Conservation (phyloP, 2,888 invertebrate species). For the Syrista parreyssii region DNA sequence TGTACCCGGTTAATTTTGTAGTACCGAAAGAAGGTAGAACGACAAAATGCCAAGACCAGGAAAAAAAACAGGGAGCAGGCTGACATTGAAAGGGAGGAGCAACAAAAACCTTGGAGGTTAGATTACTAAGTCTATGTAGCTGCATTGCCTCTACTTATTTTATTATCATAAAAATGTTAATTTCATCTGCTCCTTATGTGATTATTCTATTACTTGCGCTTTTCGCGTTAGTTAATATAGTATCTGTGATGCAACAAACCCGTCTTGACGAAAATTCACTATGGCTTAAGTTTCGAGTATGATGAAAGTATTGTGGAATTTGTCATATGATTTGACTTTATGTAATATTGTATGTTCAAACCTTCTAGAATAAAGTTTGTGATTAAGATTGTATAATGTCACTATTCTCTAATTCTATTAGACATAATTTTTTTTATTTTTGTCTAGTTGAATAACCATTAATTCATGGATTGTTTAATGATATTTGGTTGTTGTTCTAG, state of each 20-base stretch:
- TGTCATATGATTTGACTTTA: not conserved
- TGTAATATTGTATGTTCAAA: not conserved
- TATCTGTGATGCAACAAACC: not conserved
- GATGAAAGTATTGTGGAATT: not conserved
- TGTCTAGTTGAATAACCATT: not conserved
- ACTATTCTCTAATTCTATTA: constrained; percentile 36
- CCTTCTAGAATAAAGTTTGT: constrained; percentile 3
- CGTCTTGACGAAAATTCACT: not conserved
- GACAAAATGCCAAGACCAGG: constrained; percentile 55
- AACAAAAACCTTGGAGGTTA: constrained; percentile 61
- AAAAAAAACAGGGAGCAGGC: constrained; percentile 41
- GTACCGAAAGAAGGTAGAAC: constrained; percentile 41
- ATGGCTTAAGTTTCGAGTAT: not conserved
- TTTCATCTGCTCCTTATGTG: not conserved
- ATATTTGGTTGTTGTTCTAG: constrained; percentile 62
- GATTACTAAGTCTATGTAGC: constrained; percentile 19
- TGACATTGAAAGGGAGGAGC: constrained; percentile 43
- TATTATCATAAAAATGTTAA: not conserved
- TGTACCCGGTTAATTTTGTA: constrained; percentile 52
- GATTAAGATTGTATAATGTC: constrained; percentile 13
- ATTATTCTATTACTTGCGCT: not conserved
- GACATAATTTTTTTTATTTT: constrained; percentile 16
- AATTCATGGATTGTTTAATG: not conserved
- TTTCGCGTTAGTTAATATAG: not conserved
- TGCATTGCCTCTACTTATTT: not conserved